Conservation (phyloP, 1,140 invertebrate genomes). For the Trigoniulus corallinus region DNA sequence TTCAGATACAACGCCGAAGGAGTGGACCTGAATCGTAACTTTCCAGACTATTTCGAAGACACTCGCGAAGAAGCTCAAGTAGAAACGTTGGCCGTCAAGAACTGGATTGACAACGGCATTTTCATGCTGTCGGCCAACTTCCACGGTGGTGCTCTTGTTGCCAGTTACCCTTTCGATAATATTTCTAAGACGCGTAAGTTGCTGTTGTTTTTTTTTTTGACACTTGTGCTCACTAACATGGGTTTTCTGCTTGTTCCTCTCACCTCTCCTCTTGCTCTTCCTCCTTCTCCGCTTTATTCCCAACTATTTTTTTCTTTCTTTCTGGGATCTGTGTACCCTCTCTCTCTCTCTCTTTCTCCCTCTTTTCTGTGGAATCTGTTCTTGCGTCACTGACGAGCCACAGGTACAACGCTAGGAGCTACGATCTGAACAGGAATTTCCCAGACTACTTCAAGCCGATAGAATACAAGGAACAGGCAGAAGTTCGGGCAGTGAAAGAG, state of each 20-base stretch:
- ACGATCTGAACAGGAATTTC: slow-evolving; percentile 80
- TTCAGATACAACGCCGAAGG: slow-evolving; percentile 66
- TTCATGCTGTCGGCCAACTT: slow-evolving; percentile 23
- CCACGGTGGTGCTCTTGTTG: slow-evolving; percentile 22
- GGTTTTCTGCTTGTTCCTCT: background rate
- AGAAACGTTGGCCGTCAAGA: background rate
- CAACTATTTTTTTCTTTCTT: slow-evolving; percentile 3
- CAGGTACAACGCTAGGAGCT: slow-evolving; percentile 71
- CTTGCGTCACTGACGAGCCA: no score
- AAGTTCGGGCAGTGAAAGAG: slow-evolving; percentile 85
- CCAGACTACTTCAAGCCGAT: slow-evolving; percentile 81
- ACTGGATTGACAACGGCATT: slow-evolving; percentile 10
- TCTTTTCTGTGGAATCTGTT: no score
- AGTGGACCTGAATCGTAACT: slow-evolving; percentile 79
- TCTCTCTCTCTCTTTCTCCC: background rate
- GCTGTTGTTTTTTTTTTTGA: background rate
- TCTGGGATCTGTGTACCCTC: background rate
- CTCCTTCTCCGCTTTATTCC: slow-evolving; percentile 1
- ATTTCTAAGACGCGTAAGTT: slow-evolving; percentile 1
- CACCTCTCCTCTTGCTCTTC: background rate
- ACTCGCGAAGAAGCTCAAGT: slow-evolving; percentile 29
- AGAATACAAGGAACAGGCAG: slow-evolving; percentile 66
- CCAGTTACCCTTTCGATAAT: slow-evolving; percentile 15
- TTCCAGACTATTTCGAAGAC: slow-evolving; percentile 77
- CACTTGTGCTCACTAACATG: background rate